Base-by-base conservation (phyloP, 2,888 invertebrate species). In the Pollenia amentaria region DNA sequence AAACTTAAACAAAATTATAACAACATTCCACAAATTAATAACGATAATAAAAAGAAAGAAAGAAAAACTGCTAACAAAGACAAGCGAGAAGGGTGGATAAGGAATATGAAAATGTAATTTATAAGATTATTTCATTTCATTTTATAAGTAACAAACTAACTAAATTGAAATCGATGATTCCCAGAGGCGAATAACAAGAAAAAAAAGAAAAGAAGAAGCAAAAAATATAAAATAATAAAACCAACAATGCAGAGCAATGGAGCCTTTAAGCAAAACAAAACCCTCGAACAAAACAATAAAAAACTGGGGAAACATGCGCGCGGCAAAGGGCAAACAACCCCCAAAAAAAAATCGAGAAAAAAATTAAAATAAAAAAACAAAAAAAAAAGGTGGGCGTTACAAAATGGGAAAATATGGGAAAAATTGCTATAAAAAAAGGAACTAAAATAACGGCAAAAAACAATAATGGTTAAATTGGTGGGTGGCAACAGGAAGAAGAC, bases 361-460 rank as follows among this genome's bases (percentile, higher is more conserved):
- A 77, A 42, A 40, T 18, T 16, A 38, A 64, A 4, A 14, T 14
- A 16, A 16, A 44, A 42, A 65, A 77, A 80, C 18, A 55, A 40
- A 18, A 60, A 42, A 65, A 83, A 91, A 91, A 90, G 89, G 91
- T 91, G 91, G 91, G 91, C 91, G 91, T 91, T 89, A 88, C 91
- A 91, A 21, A 65, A 55, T 65, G 12, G 38, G 21, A 76, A 60
- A 40, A 48, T 18, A 62, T 12, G 46, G 73, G 46, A 60, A 65
- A 48, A 69, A 42, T 38, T n/a, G 42, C 46, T 10, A 75, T 10
- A 16, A 46, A 76, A 60, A 42, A 51, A 53, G 12, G 21, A 51
- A 42, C 10, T 72, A 73, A 51, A 65, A 82, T 62, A 75, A 80
- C 60, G 62, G 57, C 65, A 77, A 79, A 83, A 78, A 67, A 78